Conservation (phyloP, 1,140 invertebrate genomes). For the Caligus rogercresseyi region DNA sequence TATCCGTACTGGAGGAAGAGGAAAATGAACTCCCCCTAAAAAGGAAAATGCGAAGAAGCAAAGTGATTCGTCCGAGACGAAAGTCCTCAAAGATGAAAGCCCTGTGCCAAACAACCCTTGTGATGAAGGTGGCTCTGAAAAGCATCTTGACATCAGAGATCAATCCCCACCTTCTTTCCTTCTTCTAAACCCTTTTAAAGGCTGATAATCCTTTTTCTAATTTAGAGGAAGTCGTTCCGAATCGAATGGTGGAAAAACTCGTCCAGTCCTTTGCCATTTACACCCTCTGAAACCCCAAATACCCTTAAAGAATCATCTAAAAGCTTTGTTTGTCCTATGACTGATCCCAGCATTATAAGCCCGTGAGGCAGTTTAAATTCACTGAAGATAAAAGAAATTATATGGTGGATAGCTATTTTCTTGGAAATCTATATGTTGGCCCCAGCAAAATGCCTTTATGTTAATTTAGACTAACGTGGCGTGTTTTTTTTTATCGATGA, state of each 20-base stretch:
- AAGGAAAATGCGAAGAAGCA: not conserved
- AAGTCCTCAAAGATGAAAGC: not conserved
- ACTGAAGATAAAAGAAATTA: not conserved
- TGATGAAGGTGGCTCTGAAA: no score
- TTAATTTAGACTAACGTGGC: no score
- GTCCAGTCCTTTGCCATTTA: not conserved
- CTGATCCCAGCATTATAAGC: no score
- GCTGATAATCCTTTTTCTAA: not conserved
- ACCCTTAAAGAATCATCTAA: not conserved
- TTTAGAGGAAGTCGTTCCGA: no score
- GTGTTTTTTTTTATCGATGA: no score
- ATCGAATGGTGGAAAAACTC: not conserved
- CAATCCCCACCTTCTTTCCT: no score
- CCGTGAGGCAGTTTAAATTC: no score
- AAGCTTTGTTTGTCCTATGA: no score
- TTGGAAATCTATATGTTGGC: not conserved
- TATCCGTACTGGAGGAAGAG: not conserved
- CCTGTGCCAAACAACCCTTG: no score
- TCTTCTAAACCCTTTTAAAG: not conserved
- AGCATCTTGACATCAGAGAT: no score
- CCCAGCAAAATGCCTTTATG: no score
- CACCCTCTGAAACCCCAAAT: no score
- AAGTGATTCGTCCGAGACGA: not conserved
- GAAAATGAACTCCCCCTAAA: not conserved
- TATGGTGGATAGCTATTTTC: not conserved